phyloP scores from a whole-genome alignment of 2,797 vertebrate species.

The Brotula barbata region DNA sequence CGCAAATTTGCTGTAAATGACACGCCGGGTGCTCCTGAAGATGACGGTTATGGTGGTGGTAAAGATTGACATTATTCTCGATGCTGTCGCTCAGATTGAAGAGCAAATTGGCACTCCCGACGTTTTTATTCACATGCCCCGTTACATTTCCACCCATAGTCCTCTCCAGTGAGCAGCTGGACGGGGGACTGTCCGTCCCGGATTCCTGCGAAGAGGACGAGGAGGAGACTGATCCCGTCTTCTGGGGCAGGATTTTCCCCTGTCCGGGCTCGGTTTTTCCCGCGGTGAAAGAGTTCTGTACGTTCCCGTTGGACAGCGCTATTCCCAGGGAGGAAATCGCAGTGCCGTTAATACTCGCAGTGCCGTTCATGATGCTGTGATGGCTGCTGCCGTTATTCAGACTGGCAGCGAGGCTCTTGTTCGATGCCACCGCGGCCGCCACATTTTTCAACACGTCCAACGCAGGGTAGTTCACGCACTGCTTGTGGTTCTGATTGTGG shows the following conservation, averaged over 20 bases:
- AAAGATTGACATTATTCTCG: slow-evolving; percentile 76
- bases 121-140: slow-evolving; percentile 75
- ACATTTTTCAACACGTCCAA: slow-evolving; percentile 77
- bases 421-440: slow-evolving; percentile 69
- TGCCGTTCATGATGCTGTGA: slow-evolving; percentile 69
- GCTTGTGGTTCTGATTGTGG: slow-evolving; percentile 77
- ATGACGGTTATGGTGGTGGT: slow-evolving; percentile 64
- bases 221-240: slow-evolving; percentile 82
- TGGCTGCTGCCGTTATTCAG: slow-evolving; percentile 65
- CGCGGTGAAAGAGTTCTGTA: slow-evolving; percentile 53
- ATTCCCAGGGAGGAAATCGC: slow-evolving; percentile 56
- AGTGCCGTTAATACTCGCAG: slow-evolving; percentile 54
- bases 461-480: slow-evolving; percentile 80
- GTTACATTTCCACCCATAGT: slow-evolving; percentile 70
- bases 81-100: slow-evolving; percentile 78
- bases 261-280: slow-evolving; percentile 65
- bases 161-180: slow-evolving; percentile 77
- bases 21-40: slow-evolving; percentile 71
- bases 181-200: slow-evolving; percentile 83
- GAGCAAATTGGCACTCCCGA: slow-evolving; percentile 74
- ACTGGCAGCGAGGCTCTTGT: slow-evolving; percentile 58
- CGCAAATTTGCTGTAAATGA: slow-evolving; percentile 74
- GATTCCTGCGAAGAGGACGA: slow-evolving; percentile 85
- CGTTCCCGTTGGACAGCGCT: slow-evolving; percentile 61
- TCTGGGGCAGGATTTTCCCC: slow-evolving; percentile 78